A percentile compares a stretch with the other conserved stretches of the same genome.
These are phyloP conservation scores for Graphium colonna DNA, from an alignment of 2,888 invertebrate genomes.

Conservation along the genomic window DNA sequence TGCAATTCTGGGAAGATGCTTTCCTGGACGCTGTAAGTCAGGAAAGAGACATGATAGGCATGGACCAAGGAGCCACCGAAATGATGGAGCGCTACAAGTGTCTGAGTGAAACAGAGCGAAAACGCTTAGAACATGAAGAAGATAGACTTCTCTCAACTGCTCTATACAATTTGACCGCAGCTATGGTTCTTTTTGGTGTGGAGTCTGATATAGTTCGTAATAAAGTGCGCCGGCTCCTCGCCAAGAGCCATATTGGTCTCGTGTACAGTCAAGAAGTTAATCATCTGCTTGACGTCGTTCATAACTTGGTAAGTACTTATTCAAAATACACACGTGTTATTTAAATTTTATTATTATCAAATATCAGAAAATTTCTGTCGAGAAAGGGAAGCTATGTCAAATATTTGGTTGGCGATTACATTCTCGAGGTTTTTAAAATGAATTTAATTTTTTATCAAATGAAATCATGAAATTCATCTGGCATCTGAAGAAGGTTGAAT, in stretches of 20 bases:
- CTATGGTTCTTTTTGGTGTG: slow-evolving; percentile 95
- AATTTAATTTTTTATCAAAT: too few species aligned
- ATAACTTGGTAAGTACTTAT: slow-evolving; percentile 93
- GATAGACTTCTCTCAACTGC: slow-evolving; percentile 96
- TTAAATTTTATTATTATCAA: too few species aligned
- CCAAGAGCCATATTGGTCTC: slow-evolving; percentile 98
- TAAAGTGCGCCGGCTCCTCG: slow-evolving; percentile 93
- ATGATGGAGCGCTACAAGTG: slow-evolving; percentile 99
- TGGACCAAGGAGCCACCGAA: slow-evolving; percentile 99
- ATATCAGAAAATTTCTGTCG: too few species aligned
- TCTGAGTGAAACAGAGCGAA: slow-evolving; percentile 94
- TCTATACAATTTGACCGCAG: slow-evolving; percentile 97
- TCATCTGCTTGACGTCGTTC: slow-evolving; percentile 95
- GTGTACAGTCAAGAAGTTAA: slow-evolving; percentile 99
- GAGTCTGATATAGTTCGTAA: slow-evolving; percentile 90
- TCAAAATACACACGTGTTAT: too few species aligned
- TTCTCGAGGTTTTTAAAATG: too few species aligned
- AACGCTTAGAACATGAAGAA: slow-evolving; percentile 98
- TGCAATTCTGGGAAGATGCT: slow-evolving; percentile 99
- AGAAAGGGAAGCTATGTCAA: too few species aligned
- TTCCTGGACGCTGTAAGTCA: slow-evolving; percentile 98
- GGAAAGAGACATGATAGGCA: slow-evolving; percentile 98
- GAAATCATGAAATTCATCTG: too few species aligned
- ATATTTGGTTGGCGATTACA: too few species aligned
- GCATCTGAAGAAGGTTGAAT: too few species aligned